Evolutionary conservation across 2,888 invertebrate species (phyloP).

Genomic region (Argynnis bischoffii): DNA sequence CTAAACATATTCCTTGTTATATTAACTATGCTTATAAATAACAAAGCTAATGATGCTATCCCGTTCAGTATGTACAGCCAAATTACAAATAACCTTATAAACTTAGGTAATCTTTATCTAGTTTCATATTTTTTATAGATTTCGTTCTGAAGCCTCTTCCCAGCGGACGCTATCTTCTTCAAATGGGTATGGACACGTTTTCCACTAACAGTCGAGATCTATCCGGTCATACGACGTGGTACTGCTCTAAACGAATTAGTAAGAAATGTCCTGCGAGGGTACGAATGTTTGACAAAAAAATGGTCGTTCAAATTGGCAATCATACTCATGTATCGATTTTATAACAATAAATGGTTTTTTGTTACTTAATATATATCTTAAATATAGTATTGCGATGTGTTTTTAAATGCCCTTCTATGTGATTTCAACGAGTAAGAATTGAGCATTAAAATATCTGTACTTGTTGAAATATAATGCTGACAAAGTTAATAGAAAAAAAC

Average conservation of each 20-base stretch:
- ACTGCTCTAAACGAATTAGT: conserved; percentile 47
- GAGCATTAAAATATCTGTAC: too few relatives aligned
- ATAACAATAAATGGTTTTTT: not conserved
- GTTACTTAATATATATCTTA: too few relatives aligned
- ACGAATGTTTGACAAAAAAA: conserved; percentile 37
- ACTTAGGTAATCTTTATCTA: too few relatives aligned
- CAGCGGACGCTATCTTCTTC: conserved; percentile 46
- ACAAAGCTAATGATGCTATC: too few relatives aligned
- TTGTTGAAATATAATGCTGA: too few relatives aligned
- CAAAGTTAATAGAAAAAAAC: too few relatives aligned
- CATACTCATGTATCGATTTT: conserved; percentile 39
- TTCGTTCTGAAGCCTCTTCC: conserved; percentile 41
- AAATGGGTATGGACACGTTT: conserved; percentile 43
- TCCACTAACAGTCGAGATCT: conserved; percentile 42
- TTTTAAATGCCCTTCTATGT: not conserved
- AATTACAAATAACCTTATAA: too few relatives aligned
- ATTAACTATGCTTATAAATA: too few relatives aligned
- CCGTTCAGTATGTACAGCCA: too few relatives aligned
- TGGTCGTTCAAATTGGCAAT: conserved; percentile 32
- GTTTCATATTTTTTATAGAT: conserved; percentile 31
- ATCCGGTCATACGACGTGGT: conserved; percentile 44
- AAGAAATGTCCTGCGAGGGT: conserved; percentile 43
- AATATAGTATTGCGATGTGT: not conserved
- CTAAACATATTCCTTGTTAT: too few relatives aligned
- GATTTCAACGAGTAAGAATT: too few relatives aligned